Conservation (phyloP, 2,888 invertebrate species). For the Congeria kusceri region DNA sequence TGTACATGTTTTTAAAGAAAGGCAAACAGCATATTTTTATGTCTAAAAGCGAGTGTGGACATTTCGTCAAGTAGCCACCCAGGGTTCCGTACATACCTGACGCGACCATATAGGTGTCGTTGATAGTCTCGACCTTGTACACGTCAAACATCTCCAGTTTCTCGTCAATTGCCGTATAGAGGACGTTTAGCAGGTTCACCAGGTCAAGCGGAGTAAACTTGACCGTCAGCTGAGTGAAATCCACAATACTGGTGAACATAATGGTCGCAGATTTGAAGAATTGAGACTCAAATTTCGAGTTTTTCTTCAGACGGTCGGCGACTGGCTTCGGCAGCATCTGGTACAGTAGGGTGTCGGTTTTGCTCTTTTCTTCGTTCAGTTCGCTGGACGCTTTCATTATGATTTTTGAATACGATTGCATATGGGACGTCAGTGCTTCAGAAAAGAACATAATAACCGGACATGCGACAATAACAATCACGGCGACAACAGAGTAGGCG, state of each 20-base stretch:
- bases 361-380: constrained; percentile 62
- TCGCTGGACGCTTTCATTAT: constrained; percentile 70
- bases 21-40: too few relatives aligned
- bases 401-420: constrained; percentile 71
- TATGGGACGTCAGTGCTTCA: constrained; percentile 57
- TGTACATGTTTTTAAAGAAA: too few relatives aligned
- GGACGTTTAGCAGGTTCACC: constrained; percentile 62
- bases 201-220: constrained; percentile 64
- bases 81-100: too few relatives aligned
- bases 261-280: constrained; percentile 70
- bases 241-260: constrained; percentile 69
- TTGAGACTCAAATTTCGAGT: constrained; percentile 63
- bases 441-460: constrained; percentile 57
- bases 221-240: constrained; percentile 58
- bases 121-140: constrained; percentile 77
- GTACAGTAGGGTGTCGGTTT: constrained; percentile 67
- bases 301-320: constrained; percentile 64
- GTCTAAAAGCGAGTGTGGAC: too few relatives aligned
- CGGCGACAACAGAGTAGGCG: constrained; percentile 40
- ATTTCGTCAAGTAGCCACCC: too few relatives aligned
- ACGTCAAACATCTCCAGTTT: constrained; percentile 66
- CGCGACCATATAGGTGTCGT: constrained; percentile 74
- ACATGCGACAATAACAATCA: constrained; percentile 53
- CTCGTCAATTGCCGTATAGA: constrained; percentile 70
- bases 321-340: constrained; percentile 72